Evolutionary conservation across 1,140 invertebrate species (phyloP).

Genomic region (Dendroctonus valens): DNA sequence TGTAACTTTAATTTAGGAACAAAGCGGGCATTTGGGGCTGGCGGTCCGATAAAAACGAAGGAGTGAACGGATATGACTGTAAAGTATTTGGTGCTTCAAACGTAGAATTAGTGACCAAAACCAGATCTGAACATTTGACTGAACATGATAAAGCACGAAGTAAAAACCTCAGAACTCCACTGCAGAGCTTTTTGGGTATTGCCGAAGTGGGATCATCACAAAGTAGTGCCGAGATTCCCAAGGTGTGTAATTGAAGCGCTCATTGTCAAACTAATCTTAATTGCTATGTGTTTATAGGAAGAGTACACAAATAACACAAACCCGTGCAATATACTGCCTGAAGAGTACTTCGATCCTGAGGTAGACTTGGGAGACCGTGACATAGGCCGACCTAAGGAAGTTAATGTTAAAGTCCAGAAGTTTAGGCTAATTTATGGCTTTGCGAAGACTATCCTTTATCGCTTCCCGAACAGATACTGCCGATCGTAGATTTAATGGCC

Average conservation of each 20-base stretch:
- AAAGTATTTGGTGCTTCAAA: conserved; percentile 97
- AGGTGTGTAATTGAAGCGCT: conserved; percentile 38
- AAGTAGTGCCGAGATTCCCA: conserved; percentile 46
- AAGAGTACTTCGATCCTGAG: conserved; percentile 84
- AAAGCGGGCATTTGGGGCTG: conserved; percentile 95
- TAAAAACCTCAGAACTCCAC: conserved; percentile 59
- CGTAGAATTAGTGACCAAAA: conserved; percentile 95
- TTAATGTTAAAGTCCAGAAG: conserved; percentile 76
- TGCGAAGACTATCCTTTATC: conserved; percentile 82
- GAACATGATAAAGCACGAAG: conserved; percentile 73
- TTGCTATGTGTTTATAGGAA: conserved; percentile 34
- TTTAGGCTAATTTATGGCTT: conserved; percentile 87
- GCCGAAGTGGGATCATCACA: conserved; percentile 64
- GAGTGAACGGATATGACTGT: conserved; percentile 86
- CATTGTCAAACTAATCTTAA: not conserved
- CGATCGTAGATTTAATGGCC: conserved; percentile 96
- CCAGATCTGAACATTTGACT: conserved; percentile 88
- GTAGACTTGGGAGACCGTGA: conserved; percentile 71
- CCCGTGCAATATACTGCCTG: conserved; percentile 74
- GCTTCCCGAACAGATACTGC: conserved; percentile 93
- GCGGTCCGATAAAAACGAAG: conserved; percentile 91
- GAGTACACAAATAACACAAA: conserved; percentile 54
- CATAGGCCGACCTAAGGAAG: conserved; percentile 88
- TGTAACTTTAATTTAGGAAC: conserved; percentile 63
- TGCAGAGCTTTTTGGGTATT: conserved; percentile 87